phyloP scores from a whole-genome alignment of 2,113 vertebrate species.

The Phylloscopus trochiloides region DNA sequence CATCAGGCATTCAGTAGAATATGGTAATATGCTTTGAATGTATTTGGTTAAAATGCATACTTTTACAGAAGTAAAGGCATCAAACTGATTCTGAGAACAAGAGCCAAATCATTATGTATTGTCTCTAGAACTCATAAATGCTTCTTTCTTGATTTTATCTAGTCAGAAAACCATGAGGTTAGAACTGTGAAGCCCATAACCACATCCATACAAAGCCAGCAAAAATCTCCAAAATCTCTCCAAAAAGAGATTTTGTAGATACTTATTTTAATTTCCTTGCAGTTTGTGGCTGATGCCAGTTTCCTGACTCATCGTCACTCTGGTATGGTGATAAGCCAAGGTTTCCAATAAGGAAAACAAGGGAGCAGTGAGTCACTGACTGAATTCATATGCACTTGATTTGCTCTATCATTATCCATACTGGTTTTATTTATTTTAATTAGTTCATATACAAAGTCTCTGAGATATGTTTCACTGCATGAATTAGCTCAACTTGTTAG shows the following conservation, averaged over 20 bases:
- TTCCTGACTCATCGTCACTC: constrained; percentile 53
- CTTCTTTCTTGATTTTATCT: not conserved
- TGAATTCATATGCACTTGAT: constrained; percentile 27
- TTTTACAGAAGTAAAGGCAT: not conserved
- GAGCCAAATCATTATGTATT: not conserved
- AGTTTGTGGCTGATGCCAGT: constrained; percentile 1
- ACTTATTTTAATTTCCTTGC: constrained; percentile 12
- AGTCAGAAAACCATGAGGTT: not conserved
- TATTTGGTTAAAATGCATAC: not conserved
- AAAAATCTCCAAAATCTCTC: not conserved
- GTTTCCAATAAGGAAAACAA: constrained; percentile 52
- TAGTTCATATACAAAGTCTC: not conserved
- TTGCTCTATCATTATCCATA: constrained; percentile 37
- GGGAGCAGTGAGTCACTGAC: constrained; percentile 43
- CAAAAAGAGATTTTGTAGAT: not conserved
- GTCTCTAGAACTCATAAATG: not conserved
- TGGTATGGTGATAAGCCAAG: not conserved
- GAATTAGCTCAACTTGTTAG: not conserved
- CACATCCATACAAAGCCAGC: not conserved
- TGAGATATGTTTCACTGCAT: constrained; percentile 13
- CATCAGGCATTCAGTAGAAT: not conserved
- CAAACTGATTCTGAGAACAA: not conserved
- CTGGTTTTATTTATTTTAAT: constrained; percentile 48
- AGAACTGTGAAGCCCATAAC: not conserved
- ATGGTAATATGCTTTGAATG: not conserved